Percentiles rank a stretch among this genome's conserved stretches.
Evolutionary conservation across 2,113 vertebrate genomes (phyloP).

Genomic region (Psammodynastes pulverulentus): DNA sequence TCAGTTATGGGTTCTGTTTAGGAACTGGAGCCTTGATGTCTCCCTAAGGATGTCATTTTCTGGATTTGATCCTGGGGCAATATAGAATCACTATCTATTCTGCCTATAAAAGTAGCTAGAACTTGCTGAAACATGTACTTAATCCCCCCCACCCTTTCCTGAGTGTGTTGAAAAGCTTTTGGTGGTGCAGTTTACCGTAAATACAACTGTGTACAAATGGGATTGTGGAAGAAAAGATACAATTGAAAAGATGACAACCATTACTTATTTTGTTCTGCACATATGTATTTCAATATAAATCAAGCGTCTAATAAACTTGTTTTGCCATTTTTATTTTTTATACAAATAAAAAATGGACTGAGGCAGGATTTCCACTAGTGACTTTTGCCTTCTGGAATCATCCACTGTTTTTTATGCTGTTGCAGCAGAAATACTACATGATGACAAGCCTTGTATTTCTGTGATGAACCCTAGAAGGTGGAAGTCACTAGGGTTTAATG

Average conservation of each 20-base stretch:
- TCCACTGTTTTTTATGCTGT: background rate
- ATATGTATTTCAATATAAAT: background rate
- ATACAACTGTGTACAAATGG: background rate
- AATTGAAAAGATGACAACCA: background rate
- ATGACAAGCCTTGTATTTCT: background rate
- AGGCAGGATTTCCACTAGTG: background rate
- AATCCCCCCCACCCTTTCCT: background rate
- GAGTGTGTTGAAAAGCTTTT: background rate
- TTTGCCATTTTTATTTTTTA: background rate
- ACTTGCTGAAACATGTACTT: background rate
- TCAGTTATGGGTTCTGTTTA: background rate
- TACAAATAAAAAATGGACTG: slow-evolving; percentile 1
- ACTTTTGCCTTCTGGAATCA: background rate
- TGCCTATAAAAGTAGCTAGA: background rate
- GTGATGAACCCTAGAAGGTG: background rate
- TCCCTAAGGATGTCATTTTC: background rate
- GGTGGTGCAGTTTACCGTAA: background rate
- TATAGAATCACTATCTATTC: background rate
- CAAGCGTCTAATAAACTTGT: background rate
- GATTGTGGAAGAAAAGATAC: background rate
- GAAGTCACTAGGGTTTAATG: background rate
- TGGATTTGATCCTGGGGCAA: background rate
- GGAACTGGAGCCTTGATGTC: background rate
- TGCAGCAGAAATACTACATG: background rate
- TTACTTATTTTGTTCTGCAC: slow-evolving; percentile 2